Conservation (phyloP, 35 echinoderm and acorn worm species). For the Lytechinus variegatus region DNA sequence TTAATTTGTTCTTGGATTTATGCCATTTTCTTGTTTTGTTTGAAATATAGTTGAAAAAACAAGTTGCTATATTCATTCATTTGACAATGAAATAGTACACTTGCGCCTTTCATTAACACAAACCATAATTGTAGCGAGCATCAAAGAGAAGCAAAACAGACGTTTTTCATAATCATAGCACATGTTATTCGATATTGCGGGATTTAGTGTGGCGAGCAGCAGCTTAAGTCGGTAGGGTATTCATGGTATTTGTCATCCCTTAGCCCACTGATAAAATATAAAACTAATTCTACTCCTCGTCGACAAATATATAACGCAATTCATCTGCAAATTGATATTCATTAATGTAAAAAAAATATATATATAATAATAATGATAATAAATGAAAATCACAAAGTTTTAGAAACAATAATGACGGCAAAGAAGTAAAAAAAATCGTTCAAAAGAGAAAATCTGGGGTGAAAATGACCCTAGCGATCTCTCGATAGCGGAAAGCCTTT, state of each 20-base stretch:
- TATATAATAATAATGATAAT: no score
- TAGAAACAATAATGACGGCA: no score
- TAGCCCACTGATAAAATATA: neutral
- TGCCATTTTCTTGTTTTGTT: neutral
- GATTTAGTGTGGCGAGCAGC: neutral
- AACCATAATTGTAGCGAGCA: neutral
- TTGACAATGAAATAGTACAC: neutral
- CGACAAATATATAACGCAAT: neutral
- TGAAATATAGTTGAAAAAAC: neutral
- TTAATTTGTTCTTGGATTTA: neutral
- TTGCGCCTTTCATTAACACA: neutral
- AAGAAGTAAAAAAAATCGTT: no score
- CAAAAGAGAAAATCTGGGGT: no score
- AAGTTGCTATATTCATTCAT: neutral
- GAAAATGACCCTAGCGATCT: no score
- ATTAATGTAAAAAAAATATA: no score
- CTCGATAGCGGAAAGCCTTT: no score
- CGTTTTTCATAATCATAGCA: neutral
- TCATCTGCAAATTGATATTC: no score
- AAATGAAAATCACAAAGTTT: no score
- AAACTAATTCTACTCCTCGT: neutral
- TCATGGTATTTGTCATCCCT: neutral
- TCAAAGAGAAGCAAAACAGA: neutral
- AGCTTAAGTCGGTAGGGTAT: neutral
- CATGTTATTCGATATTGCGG: neutral